Evolutionary conservation across 1,140 invertebrate genomes (phyloP).

Genomic region (Lycorma delicatula): DNA sequence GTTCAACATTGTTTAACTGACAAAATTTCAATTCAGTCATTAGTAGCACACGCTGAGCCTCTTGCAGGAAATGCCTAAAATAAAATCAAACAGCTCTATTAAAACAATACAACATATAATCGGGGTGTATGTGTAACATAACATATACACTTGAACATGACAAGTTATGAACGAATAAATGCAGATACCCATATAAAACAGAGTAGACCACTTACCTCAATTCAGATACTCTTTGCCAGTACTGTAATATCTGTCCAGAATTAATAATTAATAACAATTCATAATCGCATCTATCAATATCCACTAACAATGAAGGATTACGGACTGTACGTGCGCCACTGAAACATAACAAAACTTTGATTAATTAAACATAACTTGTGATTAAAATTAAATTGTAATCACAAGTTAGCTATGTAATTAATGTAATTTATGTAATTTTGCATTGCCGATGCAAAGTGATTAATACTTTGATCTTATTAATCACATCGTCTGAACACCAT

Average conservation of each 20-base stretch:
- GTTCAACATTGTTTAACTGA: constrained; percentile 79
- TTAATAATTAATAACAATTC: constrained; percentile 46
- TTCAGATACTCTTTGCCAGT: constrained; percentile 16
- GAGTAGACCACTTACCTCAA: constrained; percentile 13
- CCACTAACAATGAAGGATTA: constrained; percentile 43
- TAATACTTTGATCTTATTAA: too few species aligned
- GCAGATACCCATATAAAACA: too few species aligned
- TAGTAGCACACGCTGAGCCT: constrained; percentile 62
- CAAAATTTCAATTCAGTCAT: constrained; percentile 79
- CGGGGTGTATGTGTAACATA: not conserved
- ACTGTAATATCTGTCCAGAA: constrained; percentile 16
- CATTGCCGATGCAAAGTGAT: too few species aligned
- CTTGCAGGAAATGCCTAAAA: constrained; percentile 57
- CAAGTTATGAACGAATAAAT: not conserved
- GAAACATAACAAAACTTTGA: too few species aligned
- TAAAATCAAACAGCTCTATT: not conserved
- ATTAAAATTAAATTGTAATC: too few species aligned
- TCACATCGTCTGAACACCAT: too few species aligned
- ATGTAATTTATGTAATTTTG: too few species aligned
- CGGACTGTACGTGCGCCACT: too few species aligned
- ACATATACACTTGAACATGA: not conserved
- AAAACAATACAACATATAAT: not conserved
- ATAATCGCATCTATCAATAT: constrained; percentile 46
- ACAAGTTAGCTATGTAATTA: too few species aligned
- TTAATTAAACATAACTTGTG: too few species aligned